Conservation (phyloP, 2,888 invertebrate genomes). For the Cylloceria caligata region DNA sequence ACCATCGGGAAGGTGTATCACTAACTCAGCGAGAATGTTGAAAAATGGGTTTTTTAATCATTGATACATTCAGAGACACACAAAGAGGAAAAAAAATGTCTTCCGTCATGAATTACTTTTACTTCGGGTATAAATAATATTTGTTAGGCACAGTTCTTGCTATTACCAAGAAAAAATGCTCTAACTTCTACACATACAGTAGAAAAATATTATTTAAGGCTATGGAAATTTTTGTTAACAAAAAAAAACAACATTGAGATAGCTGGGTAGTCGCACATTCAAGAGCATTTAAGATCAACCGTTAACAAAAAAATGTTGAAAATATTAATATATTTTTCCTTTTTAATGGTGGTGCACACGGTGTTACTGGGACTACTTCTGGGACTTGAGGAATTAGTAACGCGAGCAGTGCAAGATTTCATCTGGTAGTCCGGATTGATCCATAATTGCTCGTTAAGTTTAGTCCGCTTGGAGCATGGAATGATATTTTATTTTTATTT, state of each 20-base stretch:
- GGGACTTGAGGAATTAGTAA: slow-evolving; percentile 8
- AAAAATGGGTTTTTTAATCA: background rate
- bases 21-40: background rate
- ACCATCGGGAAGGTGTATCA: background rate
- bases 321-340: background rate
- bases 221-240: too few species aligned
- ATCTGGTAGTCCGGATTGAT: slow-evolving; percentile 43
- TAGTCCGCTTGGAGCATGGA: slow-evolving; percentile 11
- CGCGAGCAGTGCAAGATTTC: slow-evolving; percentile 9
- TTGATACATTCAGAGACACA: too few species aligned
- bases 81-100: too few species aligned
- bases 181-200: too few species aligned
- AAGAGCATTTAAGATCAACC: background rate
- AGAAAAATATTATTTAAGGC: too few species aligned
- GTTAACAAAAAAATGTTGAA: background rate
- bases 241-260: background rate
- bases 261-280: background rate
- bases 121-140: too few species aligned
- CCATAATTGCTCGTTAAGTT: slow-evolving; percentile 66
- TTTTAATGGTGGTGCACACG: background rate
- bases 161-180: too few species aligned
- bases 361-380: background rate
- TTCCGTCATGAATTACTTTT: too few species aligned
- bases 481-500: slow-evolving; percentile 14
- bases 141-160: too few species aligned